Evolutionary conservation across 2,113 vertebrate genomes (phyloP), one percentile per base, ranked within the genome.

Genomic region (Phoenicopterus ruber): DNA sequence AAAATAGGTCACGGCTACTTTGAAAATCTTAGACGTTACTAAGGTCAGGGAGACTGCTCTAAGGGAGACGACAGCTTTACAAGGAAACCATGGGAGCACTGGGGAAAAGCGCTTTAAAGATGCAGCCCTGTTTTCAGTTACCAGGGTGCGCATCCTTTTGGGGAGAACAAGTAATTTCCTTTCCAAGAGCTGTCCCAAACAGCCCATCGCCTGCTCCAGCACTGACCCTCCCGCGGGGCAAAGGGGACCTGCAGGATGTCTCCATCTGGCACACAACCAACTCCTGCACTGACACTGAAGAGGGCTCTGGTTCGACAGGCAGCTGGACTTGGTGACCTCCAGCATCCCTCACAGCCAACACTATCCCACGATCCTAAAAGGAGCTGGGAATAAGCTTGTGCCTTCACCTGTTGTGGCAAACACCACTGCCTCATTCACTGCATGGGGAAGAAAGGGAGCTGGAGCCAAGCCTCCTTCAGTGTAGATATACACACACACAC

Each of bases 141-240:
- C 44, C 55, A 84, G 24, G 4, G 2, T 9, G 5, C 62, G 26
- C 15, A 63, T 18, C 13, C 15, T 82, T 89, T 24, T 1, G 5
- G 17, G 25, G 8, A 81, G 50, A 78, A 26, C 9, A 59, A 74
- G 24, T 6, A 14, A 38, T 24, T 63, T 44, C 31, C 36, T 77
- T 72, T 76, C 25, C 34, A 40, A 85, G 18, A 69, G 13, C 44
- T 46, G 25, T 24, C 55, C 50, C 78, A 85, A 63, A 47, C 25
- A 84, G 67, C 16, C 46, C 49, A 20, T 2, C 7, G n/a, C 11
- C 66, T 76, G 36, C 49, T 82, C 54, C 59, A 93, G 32, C 18
- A 38, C 21, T 34, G 49, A 40, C 8, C 11, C 13, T 28, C 20
- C 24, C 4, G 2, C 0, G 0, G 16, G 26, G 7, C 47, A 54